Base-by-base conservation (phyloP, 1,140 invertebrate species). In the Stegodyphus mimosarum region DNA sequence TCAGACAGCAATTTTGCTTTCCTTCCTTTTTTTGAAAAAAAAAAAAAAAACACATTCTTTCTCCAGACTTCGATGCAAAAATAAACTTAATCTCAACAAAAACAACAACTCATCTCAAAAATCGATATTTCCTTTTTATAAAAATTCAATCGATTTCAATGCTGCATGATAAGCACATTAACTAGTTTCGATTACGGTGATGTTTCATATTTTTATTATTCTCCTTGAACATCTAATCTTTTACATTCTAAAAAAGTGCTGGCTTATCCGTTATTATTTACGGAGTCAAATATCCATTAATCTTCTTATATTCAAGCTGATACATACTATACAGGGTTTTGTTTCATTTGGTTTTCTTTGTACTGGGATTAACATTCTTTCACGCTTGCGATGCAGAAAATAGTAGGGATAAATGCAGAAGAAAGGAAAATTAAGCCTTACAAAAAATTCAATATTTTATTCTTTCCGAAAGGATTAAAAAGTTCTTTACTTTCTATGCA, bases 281-380 rank as follows among this genome's bases (percentile, higher is more conserved):
- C 66, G 63, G 55, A 83, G 79, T 74, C 79, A 74, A 74, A 74
- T 74, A 66, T n/a, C 71, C 79, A 83, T 83, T 83, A 83, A 83
- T 83, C 79, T 83, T 83, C 60, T 48, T 52, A 11, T 7, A 66
- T 67, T 73, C 48, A 33, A 17, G 66, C 73, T 63, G 79, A 83
- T 83, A 52, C 18, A 11, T 9, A 33, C 1, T 33, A 33, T 33
- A 33, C 33, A 33, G 33, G 33, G 33, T 3, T 33, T 33, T 33
- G 33, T 33, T 33, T 33, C 33, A 33, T 33, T 33, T 33, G 33
- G 33, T 33, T 33, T 33, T 33, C 73, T 83, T 83, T 83, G 52
- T 83, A 52, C 66, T 64, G 17, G 79, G 79, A 83, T 83, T 83
- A 83, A 74, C 33, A 83, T 83, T 83, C 49, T 66, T 51, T 73